A percentile compares a stretch with the other conserved stretches of the same genome.
These are phyloP conservation scores for Turnix velox DNA, from an alignment of 2,113 vertebrate genomes.

Conservation along the genomic window DNA sequence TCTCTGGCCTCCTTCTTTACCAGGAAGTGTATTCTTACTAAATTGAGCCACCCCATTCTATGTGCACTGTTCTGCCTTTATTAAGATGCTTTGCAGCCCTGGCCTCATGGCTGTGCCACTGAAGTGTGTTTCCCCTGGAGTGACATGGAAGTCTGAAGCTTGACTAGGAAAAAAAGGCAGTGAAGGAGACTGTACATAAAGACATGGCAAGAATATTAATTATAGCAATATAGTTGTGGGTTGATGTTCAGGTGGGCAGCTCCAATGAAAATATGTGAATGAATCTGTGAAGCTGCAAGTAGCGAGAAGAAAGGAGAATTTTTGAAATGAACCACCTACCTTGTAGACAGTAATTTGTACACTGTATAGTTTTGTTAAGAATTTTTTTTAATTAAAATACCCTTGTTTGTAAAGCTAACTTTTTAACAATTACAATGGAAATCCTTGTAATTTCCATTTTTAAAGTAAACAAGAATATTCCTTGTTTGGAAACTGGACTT, in stretches of 20 bases:
- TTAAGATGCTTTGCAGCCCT: conserved; percentile 90
- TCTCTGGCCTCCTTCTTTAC: conserved; percentile 82
- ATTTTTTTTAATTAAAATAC: conserved; percentile 84
- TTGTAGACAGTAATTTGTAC: conserved; percentile 97
- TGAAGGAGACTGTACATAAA: conserved; percentile 89
- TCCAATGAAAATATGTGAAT: conserved; percentile 82
- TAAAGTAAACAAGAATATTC: conserved; percentile 83
- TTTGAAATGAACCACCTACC: conserved; percentile 88
- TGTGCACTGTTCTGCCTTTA: conserved; percentile 84
- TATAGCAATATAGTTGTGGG: conserved; percentile 89
- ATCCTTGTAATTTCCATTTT: conserved; percentile 86
- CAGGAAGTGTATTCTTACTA: conserved; percentile 78
- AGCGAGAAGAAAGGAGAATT: conserved; percentile 83
- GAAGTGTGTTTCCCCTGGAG: conserved; percentile 85
- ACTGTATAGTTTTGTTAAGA: conserved; percentile 94
- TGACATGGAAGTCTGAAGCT: conserved; percentile 78
- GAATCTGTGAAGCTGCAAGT: conserved; percentile 87
- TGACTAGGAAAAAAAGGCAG: conserved; percentile 76
- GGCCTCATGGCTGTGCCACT: conserved; percentile 82
- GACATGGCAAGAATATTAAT: conserved; percentile 84
- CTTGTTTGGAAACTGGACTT: conserved; percentile 88
- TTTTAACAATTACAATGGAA: conserved; percentile 86
- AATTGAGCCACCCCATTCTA: conserved; percentile 81
- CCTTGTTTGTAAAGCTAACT: conserved; percentile 91
- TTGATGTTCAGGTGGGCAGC: conserved; percentile 87